phyloP scores from a whole-genome alignment of 2,113 vertebrate genomes.

The Fregata magnificens region DNA sequence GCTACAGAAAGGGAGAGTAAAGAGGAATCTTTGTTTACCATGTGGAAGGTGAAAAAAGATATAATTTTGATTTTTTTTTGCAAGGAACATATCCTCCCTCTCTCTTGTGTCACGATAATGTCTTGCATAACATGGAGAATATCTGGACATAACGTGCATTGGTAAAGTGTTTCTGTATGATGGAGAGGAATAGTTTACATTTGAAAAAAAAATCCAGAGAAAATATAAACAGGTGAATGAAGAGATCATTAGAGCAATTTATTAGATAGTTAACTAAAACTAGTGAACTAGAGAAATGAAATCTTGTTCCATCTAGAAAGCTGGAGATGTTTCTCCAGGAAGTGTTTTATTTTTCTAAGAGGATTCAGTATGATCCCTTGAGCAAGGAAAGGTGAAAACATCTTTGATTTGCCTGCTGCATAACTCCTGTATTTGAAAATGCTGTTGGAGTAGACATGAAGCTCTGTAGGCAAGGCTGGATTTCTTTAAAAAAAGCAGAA shows the following conservation, averaged over 20 bases:
- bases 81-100: not conserved
- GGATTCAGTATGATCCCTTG: rapidly evolving
- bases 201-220: not conserved
- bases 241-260: not conserved
- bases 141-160: not conserved
- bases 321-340: not conserved
- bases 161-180: not conserved
- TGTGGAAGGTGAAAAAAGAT: not conserved
- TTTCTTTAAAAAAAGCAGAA: not conserved
- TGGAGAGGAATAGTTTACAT: not conserved
- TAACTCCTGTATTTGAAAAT: not conserved
- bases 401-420: not conserved
- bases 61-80: not conserved
- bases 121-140: not conserved
- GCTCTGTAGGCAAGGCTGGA: not conserved
- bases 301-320: not conserved
- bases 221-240: not conserved
- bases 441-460: not conserved
- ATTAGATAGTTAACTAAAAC: not conserved
- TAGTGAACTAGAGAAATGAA: not conserved
- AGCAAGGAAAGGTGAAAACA: not conserved
- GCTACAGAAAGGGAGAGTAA: not conserved
- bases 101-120: not conserved
- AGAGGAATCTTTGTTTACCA: not conserved
- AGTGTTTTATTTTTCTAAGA: not conserved